A percentile compares a stretch with the other conserved stretches of the same genome.
phyloP scores from a whole-genome alignment of 2,113 vertebrate species.

The Tachysurus fulvidraco region DNA sequence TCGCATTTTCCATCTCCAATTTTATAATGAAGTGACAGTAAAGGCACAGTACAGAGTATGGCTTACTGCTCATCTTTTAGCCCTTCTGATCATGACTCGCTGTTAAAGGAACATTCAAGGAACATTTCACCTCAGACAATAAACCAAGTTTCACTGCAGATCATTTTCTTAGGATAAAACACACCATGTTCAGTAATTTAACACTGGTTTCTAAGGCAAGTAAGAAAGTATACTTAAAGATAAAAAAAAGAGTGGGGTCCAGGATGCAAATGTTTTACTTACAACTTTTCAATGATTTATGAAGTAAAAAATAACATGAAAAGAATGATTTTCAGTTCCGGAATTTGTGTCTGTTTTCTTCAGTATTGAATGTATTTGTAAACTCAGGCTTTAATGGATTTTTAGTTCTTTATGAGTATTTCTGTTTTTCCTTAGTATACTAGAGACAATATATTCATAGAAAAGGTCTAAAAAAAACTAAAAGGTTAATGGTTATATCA shows the following conservation, averaged over 20 bases:
- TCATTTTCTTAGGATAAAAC: slow-evolving; percentile 4
- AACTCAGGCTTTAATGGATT: too few relatives aligned
- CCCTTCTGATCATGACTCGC: not conserved
- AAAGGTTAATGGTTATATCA: too few relatives aligned
- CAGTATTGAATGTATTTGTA: too few relatives aligned
- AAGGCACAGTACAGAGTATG: not conserved
- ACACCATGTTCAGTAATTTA: not conserved
- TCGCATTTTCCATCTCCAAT: too few relatives aligned
- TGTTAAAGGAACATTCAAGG: not conserved
- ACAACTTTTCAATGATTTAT: not conserved
- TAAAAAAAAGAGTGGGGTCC: too few relatives aligned
- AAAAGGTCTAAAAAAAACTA: too few relatives aligned
- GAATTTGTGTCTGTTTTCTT: too few relatives aligned
- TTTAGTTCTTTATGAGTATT: too few relatives aligned
- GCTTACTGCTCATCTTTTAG: not conserved
- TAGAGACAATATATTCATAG: too few relatives aligned
- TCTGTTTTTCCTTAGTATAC: too few relatives aligned
- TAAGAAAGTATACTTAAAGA: not conserved
- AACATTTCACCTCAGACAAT: not conserved
- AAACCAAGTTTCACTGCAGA: not conserved
- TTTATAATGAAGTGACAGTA: slow-evolving; percentile 30
- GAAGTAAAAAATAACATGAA: not conserved
- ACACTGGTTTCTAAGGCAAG: not conserved
- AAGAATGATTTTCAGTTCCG: not conserved
- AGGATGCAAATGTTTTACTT: not conserved